Evolutionary conservation across 2,113 vertebrate genomes (phyloP).

Genomic region (Junco hyemalis): DNA sequence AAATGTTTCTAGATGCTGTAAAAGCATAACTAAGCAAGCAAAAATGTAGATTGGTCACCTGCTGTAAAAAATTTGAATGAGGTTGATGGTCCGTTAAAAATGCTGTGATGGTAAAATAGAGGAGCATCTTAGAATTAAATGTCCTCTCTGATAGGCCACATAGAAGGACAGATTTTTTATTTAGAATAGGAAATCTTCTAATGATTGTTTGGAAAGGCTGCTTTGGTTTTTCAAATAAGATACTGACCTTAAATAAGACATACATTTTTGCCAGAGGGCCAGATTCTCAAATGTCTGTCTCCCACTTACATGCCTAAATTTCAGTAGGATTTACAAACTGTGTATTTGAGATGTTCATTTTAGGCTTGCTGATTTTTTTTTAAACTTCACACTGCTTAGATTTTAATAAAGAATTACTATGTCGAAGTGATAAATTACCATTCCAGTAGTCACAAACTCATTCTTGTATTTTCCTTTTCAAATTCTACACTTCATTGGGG

Average conservation of each 20-base stretch:
- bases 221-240: not conserved
- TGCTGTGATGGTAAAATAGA: not conserved
- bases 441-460: not conserved
- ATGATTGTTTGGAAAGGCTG: not conserved
- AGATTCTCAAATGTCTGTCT: not conserved
- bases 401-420: not conserved
- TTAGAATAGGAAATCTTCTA: not conserved
- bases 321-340: not conserved
- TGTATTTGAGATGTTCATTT: not conserved
- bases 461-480: not conserved
- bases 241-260: not conserved
- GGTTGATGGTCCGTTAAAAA: not conserved
- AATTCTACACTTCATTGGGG: not conserved
- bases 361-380: not conserved
- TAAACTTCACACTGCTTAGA: not conserved
- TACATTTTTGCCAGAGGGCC: not conserved
- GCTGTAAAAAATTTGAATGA: not conserved
- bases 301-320: not conserved
- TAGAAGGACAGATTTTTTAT: not conserved
- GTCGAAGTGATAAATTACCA: not conserved
- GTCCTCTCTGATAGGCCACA: not conserved
- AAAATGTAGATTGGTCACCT: not conserved
- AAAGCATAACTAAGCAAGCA: not conserved
- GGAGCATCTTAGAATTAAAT: not conserved
- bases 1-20: not conserved